phyloP scores from a whole-genome alignment of 2,113 vertebrate genomes.

The Xenotilapia longispinis region DNA sequence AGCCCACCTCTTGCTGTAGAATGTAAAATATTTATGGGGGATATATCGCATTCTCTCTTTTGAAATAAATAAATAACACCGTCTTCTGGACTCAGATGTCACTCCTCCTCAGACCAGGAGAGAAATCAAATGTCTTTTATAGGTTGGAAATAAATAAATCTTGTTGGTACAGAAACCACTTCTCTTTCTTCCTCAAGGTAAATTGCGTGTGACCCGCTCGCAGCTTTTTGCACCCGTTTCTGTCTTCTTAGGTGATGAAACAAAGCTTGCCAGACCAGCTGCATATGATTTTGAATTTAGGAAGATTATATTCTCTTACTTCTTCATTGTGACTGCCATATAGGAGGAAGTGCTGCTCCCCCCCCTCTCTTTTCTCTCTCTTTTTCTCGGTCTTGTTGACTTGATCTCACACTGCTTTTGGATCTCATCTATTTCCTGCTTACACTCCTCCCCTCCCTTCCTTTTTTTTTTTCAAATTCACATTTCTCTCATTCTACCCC shows the following conservation, averaged over 20 bases:
- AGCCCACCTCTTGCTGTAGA: conserved; percentile 20
- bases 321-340: not conserved
- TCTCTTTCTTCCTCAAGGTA: not conserved
- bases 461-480: not conserved
- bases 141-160: not conserved
- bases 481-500: conserved; percentile 7
- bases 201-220: not conserved
- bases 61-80: conserved; percentile 29
- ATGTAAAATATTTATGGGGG: conserved; percentile 59
- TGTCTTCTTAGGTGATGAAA: not conserved
- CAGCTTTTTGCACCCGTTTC: not conserved
- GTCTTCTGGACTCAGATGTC: not conserved
- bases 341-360: conserved; percentile 7
- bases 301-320: not conserved
- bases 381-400: conserved; percentile 40
- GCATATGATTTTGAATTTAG: not conserved
- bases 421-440: conserved; percentile 51
- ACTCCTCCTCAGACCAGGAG: not conserved
- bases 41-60: conserved; percentile 44
- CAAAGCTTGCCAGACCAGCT: not conserved
- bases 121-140: not conserved
- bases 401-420: conserved; percentile 51
- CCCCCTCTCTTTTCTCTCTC: not conserved
- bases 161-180: not conserved
- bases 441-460: not conserved